Evolutionary conservation across 2,888 invertebrate genomes (phyloP).

Genomic region (Ommatoiulus sabulosus): DNA sequence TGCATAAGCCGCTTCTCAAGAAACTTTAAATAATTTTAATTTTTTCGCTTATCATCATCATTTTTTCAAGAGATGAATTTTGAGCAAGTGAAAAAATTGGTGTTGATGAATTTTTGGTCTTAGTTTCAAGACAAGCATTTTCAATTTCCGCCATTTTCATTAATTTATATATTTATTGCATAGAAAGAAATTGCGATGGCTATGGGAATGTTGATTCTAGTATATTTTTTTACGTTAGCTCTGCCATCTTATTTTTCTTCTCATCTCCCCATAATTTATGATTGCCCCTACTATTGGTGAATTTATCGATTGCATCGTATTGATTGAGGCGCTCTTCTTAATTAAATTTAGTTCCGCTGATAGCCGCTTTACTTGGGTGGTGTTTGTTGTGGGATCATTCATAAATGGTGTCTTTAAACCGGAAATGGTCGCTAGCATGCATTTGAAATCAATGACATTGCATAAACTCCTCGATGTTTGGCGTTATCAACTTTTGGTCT

Average conservation of each 20-base stretch:
- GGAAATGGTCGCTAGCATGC: not conserved
- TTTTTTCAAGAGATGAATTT: too few relatives aligned
- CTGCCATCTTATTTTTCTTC: not conserved
- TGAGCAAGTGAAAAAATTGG: too few relatives aligned
- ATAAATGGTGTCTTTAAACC: conserved; percentile 5
- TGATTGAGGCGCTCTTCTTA: conserved; percentile 40
- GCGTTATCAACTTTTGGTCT: too few relatives aligned
- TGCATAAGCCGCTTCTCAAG: too few relatives aligned
- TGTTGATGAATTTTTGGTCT: too few relatives aligned
- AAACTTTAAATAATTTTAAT: too few relatives aligned
- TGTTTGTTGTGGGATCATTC: not conserved
- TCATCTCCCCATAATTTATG: conserved; percentile 16
- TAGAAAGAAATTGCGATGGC: too few relatives aligned
- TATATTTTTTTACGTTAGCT: not conserved
- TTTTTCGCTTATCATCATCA: too few relatives aligned
- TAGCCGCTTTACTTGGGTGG: conserved; percentile 7
- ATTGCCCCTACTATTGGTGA: not conserved
- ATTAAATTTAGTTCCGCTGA: conserved; percentile 12
- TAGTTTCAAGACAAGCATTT: too few relatives aligned
- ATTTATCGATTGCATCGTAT: conserved; percentile 21
- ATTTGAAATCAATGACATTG: not conserved
- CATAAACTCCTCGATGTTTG: too few relatives aligned
- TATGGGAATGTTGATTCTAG: not conserved
- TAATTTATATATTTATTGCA: too few relatives aligned
- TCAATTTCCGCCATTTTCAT: too few relatives aligned